Base-by-base conservation (phyloP, 2,113 vertebrate species). In the Vombatus ursinus region DNA sequence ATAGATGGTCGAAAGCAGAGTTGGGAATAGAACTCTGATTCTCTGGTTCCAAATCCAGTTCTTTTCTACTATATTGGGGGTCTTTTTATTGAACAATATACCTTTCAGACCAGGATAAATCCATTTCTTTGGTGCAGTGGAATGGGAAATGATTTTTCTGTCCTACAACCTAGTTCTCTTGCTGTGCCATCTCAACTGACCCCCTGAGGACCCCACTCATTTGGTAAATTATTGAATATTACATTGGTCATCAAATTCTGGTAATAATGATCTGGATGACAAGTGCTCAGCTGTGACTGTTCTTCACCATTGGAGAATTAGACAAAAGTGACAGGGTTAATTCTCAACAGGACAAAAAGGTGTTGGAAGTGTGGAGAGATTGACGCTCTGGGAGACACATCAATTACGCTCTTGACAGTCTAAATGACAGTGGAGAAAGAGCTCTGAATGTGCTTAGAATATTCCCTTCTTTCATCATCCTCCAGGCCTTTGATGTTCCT, bases 321-420 rank as follows among this genome's bases (percentile, higher is more conserved):
- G 96, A 91, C 50, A n/a, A 94, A 84, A 95, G 91, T 95, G 95
- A 93, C 94, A 95, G 94, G 89, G 93, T 95, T 97, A 95, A 96
- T 96, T 97, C 92, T 54, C 54, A 94, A 25, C 14, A 92, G 93
- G 96, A 94, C 48, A 57, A 49, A 95, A 93, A 96, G 52, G 90
- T 84, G 89, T 51, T 84, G 95, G 53, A 94, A 77, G 94, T 51
- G 47, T n/a, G 90, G 91, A 57, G 31, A 6, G 24, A 4, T 68
- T 50, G n/a, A 49, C 49, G 47, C 50, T 44, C 25, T 14, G 50
- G 92, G 90, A 96, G 95, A 90, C 8, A 8, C 2, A 90, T 91
- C 96, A 90, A 24, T 98, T 94, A 89, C 37, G 0, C 7, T 5
- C 2, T 53, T 96, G 98, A 25, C 91, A 95, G 92, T 22, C 49